phyloP scores from a whole-genome alignment of 2,888 invertebrate genomes.

The Phanerotoma sp. region DNA sequence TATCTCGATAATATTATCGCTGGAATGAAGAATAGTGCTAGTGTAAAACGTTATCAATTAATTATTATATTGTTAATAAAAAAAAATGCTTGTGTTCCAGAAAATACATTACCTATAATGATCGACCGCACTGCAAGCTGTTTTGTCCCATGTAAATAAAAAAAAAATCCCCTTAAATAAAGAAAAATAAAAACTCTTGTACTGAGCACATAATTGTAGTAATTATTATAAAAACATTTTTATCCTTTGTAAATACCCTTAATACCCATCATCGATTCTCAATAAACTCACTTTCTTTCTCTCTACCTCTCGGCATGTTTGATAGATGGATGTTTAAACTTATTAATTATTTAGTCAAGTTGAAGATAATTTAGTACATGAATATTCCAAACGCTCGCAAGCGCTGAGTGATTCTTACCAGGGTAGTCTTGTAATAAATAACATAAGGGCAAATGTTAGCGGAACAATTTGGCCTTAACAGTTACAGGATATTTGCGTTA shows the following conservation, averaged over 20 bases:
- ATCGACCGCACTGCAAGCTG: slow-evolving; percentile 49
- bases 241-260: neutral
- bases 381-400: neutral
- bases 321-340: neutral
- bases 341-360: slow-evolving; percentile 1
- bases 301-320: too few relatives aligned
- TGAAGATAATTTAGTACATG: neutral
- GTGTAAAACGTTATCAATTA: slow-evolving; percentile 45
- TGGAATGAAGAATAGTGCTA: slow-evolving; percentile 47
- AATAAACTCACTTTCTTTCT: too few relatives aligned
- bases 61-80: slow-evolving; percentile 33
- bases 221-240: slow-evolving; percentile 16
- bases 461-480: slow-evolving; percentile 43
- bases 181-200: slow-evolving; percentile 45
- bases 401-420: slow-evolving; percentile 9
- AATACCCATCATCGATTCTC: neutral
- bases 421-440: slow-evolving; percentile 8
- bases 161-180: slow-evolving; percentile 33
- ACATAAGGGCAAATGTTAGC: slow-evolving; percentile 44
- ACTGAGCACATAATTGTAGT: slow-evolving; percentile 42
- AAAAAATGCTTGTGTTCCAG: slow-evolving; percentile 46
- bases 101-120: slow-evolving; percentile 25
- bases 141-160: slow-evolving; percentile 50
- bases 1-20: slow-evolving; percentile 39
- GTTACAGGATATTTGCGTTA: slow-evolving; percentile 34